These are phyloP conservation scores for Drosophila yakuba DNA, from an alignment of 1,140 invertebrate genomes.

Conservation along the genomic window DNA sequence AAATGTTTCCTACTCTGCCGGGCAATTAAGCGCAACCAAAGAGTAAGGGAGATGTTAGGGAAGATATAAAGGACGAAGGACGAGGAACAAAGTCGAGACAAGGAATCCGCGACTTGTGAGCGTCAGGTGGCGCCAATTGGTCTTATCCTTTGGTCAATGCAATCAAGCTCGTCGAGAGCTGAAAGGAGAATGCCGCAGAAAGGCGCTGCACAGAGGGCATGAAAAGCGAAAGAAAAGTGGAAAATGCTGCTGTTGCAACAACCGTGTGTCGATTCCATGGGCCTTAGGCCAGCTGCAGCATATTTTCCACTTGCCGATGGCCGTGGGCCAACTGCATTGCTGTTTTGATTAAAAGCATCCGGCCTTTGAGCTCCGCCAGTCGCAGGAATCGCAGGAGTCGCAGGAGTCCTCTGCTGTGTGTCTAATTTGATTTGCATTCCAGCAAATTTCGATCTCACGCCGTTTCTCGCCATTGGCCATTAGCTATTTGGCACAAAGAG, in stretches of 20 bases:
- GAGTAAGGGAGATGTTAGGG: neutral
- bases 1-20: slow-evolving; percentile 6
- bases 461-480: slow-evolving; percentile 24
- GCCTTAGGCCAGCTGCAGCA: slow-evolving; percentile 10
- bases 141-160: slow-evolving; percentile 41
- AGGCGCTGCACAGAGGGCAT: neutral
- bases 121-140: slow-evolving; percentile 42
- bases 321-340: slow-evolving; percentile 36
- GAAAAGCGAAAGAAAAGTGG: neutral
- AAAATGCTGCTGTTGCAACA: neutral
- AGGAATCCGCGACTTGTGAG: slow-evolving; percentile 18
- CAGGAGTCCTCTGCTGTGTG: slow-evolving; percentile 14
- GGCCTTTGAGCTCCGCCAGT: slow-evolving; percentile 42
- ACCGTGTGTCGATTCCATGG: slow-evolving; percentile 36
- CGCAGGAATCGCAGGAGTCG: neutral
- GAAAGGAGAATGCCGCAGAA: slow-evolving; percentile 15
- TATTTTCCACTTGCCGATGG: slow-evolving; percentile 14
- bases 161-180: slow-evolving; percentile 40
- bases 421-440: slow-evolving; percentile 74
- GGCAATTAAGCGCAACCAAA: slow-evolving; percentile 5
- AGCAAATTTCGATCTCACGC: slow-evolving; percentile 55
- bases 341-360: slow-evolving; percentile 72
- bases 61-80: neutral
- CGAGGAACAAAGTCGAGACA: slow-evolving; percentile 7
- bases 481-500: slow-evolving; percentile 37